phyloP scores from a whole-genome alignment of 2,797 vertebrate species.

The Cryptoblepharus egeriae region DNA sequence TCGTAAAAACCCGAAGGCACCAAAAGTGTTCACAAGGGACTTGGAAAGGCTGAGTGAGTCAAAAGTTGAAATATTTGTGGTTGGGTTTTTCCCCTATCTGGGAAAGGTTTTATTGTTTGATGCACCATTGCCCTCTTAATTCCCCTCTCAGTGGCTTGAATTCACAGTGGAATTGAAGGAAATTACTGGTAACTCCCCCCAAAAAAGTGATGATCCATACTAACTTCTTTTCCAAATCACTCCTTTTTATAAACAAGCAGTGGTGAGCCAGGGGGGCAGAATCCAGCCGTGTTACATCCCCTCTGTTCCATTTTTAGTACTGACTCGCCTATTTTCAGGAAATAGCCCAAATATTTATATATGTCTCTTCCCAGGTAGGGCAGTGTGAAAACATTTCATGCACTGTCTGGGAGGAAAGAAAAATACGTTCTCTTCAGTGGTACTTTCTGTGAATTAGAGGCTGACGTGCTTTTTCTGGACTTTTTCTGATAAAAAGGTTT shows the following conservation, averaged over 20 bases:
- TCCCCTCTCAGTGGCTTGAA: neutral
- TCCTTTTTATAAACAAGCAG: slow-evolving; percentile 34
- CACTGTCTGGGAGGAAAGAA: neutral
- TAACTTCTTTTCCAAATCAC: neutral
- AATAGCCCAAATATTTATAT: slow-evolving; percentile 40
- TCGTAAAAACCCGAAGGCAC: slow-evolving; percentile 31
- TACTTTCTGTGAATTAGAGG: slow-evolving; percentile 25
- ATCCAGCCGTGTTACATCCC: neutral
- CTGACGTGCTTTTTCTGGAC: neutral
- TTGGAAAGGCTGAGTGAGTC: slow-evolving; percentile 45
- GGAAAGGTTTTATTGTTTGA: slow-evolving; percentile 27
- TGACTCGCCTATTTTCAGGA: slow-evolving; percentile 9
- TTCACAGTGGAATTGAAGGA: slow-evolving; percentile 21
- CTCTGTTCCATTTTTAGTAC: slow-evolving; percentile 31
- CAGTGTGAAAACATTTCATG: slow-evolving; percentile 29
- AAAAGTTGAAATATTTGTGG: slow-evolving; percentile 47
- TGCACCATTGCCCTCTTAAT: slow-evolving; percentile 33
- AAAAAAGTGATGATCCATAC: neutral
- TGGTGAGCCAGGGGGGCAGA: neutral
- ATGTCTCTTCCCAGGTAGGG: slow-evolving; percentile 18
- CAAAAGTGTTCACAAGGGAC: slow-evolving; percentile 32
- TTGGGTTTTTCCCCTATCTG: neutral
- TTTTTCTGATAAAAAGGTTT: neutral
- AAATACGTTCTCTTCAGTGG: neutral
- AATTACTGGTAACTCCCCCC: neutral